Base-by-base conservation (phyloP, 2,888 invertebrate genomes). In the Sussaba pulchella region DNA sequence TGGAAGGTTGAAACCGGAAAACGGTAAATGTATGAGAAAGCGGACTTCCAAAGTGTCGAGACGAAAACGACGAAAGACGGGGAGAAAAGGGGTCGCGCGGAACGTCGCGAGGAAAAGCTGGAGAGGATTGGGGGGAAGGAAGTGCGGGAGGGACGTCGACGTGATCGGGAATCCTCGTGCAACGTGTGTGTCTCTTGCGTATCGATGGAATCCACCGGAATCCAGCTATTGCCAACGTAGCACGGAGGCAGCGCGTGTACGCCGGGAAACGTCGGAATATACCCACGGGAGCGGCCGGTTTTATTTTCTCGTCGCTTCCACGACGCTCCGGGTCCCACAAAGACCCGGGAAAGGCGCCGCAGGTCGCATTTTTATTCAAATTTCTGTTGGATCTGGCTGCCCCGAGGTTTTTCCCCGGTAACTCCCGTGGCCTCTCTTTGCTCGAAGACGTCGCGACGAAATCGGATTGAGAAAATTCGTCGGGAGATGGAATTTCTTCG, bases 341-440 rank as follows among this genome's bases (percentile, higher is more conserved):
- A 45, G 36, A 31, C 47, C 63, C 21, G 50, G 17, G 43, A 14
- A 19, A 26, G 24, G 43, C 45, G 57, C 45, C 57, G 70, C 45
- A n/a, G 70, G 76, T 76, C 64, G 77, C 61, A 77, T 77, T 71
- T 77, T 71, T 71, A 71, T 77, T 77, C 54, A 70, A 63, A 71
- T 71, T 71, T 64, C 64, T 71, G 69, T 63, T 19, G 31, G 69
- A 69, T 69, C 76, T 52, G n/a, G 24, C 26, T 52, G 63, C 57
- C 70, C 43, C 12, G 63, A 76, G 54, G 43, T 24, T 39, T 54
- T 76, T 70, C 6, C n/a, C 54, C 47, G 24, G 31, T 9, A 67
- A 4, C n/a, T n/a, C 67, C 41, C 52, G 67, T 41, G 52, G 52
- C 52, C 6, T 31, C 2, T 52, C 19, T 41, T 21, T 24, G 67